Evolutionary conservation across 2,888 invertebrate species (phyloP), one percentile per base, ranked within the genome.

Genomic region (Ariolimax columbianus): DNA sequence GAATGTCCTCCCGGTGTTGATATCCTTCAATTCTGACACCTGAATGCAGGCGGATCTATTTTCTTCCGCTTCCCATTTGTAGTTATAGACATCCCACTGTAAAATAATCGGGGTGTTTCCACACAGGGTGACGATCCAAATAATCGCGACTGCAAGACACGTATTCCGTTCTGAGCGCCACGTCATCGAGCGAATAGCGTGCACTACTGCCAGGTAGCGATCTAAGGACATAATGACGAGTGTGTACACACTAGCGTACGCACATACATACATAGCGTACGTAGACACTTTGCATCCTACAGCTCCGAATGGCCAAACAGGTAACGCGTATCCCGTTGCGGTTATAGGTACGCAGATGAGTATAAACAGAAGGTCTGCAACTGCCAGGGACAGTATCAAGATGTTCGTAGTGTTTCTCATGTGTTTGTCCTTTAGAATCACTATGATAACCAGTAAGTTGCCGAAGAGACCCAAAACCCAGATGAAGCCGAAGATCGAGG

Each of bases 301-400:
- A 92, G 96, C 96, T 19, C 98, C 98, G 92, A 98, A 98, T 0
- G 97, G 97, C 98, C 98, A 98, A 92, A 96, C 96, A 11, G 97
- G 96, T 92, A 97, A 82, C 23, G 97, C 97, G 93, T 98, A 98
- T 92, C 97, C 97, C 30, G 97, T 96, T 0, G 97, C 98, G 0
- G 98, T 98, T 94, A 98, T 98, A 0, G 98, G 98, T 33, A 98
- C 97, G 94, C 98, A 98, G 94, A 98, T 97, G 82, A 97, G 96
- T 70, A 98, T 97, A 94, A 98, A 98, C 47, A 97, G 96, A 47
- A 98, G 95, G 94, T 98, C 98, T 63, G 98, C 98, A 43, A 97
- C 95, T 4, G 98, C 98, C 87, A 98, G 95, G 93, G 97, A 98
- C 87, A 98, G 97, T 90, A 98, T 98, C 47, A 98, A 95, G 72